A percentile compares a stretch with the other conserved stretches of the same genome.
Conservation (phyloP, 92 coral and sea anemone genomes). For the Chrysogorgia sp. region DNA sequence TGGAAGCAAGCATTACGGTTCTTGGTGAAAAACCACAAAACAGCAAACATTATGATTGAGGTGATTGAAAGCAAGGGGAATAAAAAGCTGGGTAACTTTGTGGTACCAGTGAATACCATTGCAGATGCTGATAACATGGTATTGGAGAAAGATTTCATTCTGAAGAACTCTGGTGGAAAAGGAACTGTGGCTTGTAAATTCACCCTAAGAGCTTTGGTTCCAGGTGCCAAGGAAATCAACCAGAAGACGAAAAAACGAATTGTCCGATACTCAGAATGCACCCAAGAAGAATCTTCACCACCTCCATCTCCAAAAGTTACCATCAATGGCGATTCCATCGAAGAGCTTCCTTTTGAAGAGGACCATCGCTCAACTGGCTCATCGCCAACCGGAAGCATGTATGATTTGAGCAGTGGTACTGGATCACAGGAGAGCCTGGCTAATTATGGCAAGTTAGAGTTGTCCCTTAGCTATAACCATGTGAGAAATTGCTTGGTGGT, state of each 20-base stretch:
- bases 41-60: slow-evolving; percentile 71
- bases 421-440: slow-evolving; percentile 73
- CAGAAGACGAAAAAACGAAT: slow-evolving; percentile 6
- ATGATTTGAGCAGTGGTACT: slow-evolving; percentile 78
- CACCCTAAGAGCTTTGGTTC: slow-evolving; percentile 71
- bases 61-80: slow-evolving; percentile 90
- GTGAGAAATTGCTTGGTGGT: slow-evolving; percentile 72
- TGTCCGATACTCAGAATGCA: slow-evolving; percentile 20
- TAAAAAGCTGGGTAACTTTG: slow-evolving; percentile 68
- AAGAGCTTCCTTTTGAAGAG: slow-evolving; percentile 22
- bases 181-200: slow-evolving; percentile 81
- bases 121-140: slow-evolving; percentile 68
- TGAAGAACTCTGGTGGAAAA: slow-evolving; percentile 86
- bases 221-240: slow-evolving; percentile 38
- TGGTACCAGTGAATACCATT: slow-evolving; percentile 63
- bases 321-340: slow-evolving; percentile 6
- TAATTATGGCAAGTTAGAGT: slow-evolving; percentile 75
- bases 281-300: slow-evolving; percentile 3
- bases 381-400: slow-evolving; percentile 74
- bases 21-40: slow-evolving; percentile 72
- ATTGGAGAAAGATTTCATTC: slow-evolving; percentile 63
- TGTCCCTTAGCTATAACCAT: slow-evolving; percentile 75
- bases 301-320: not conserved
- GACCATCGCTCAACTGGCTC: slow-evolving; percentile 24
- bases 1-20: slow-evolving; percentile 96